Evolutionary conservation across 1,140 invertebrate species (phyloP), one percentile per base, ranked within the genome.

Genomic region (Daktulosphaira vitifoliae): DNA sequence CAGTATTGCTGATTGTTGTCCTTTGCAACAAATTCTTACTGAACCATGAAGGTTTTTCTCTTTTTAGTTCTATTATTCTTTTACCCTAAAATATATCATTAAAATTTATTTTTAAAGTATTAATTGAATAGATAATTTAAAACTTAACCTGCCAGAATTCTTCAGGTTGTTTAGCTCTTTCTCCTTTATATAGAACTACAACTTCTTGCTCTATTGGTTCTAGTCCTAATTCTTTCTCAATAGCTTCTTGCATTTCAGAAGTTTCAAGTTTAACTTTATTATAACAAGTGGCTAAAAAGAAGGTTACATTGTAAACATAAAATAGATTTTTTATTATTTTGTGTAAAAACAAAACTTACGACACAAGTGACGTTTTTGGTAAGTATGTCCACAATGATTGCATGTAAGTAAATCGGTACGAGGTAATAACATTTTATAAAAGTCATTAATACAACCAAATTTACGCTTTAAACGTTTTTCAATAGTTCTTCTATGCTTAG

Each of bases 121-220:
- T 15, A 33, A 18, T 65, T 37, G 59, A 6, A 15, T 5, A 23
- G 23, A 56, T 29, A 62, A 51, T 52, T 50, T 42, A 53, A 29
- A 50, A 68, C 68, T 18, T 72, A 73, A 80, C 79, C 73, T 78
- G 73, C 66, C 69, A 70, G 39, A 72, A 70, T 48, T 74, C 68
- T 23, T 73, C 66, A 29, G 71, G 65, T 38, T 67, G 37, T 33
- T 82, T 75, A 18, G 78, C 69, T 70, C 80, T 82, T 74, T 94
- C 91, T 56, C 85, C 85, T 72, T 91, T 79, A 74, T 93, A 95
- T 1, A 92, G 72, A 5, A 93, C 84, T 48, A 90, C 77, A 2
- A 95, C 85, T 75, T 93, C 88, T 72, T 89, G 79, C 73, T 92
- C 87, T 48, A 92, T 80, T 5, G 88, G 86, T 9, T 80, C 73